Evolutionary conservation across 2,888 invertebrate species (phyloP), one percentile per base, ranked within the genome.

Genomic region (Didymodactylos carnosus): DNA sequence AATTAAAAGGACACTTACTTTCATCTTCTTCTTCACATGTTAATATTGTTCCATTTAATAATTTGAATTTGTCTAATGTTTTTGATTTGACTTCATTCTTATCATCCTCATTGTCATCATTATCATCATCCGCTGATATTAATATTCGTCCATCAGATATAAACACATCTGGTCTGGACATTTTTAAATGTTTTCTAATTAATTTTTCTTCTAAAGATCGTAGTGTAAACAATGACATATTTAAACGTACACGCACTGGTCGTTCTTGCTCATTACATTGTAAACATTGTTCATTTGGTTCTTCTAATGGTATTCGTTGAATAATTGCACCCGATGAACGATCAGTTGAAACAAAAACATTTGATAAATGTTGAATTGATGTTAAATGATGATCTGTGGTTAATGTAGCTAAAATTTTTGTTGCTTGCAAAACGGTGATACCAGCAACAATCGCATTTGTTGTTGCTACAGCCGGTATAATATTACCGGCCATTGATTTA

Each of bases 401-500:
- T 53, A 46, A 13, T 39, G n/a, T 80, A 71, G 86, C 84, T 0
- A 97, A 85, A 10, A 92, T 87, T 73, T 89, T 88, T 78, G 93
- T 88, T 0, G 91, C 89, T 76, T 93, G 90, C 73, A 94, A 85
- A 0, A 95, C 92, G 0, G 94, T 91, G n/a, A 97, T 86, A 0
- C 94, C 98, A 0, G 95, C 94, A 43, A 98, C 90, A 75, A 98
- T 91, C 0, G 98, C 97, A 82, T 99, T 99, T 1, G 97, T 95
- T 0, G 97, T 94, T 10, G 98, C 97, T 80, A 99, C 97, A 0
- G 98, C 98, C 11, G 98, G 98, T 80, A 99, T 94, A 78, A 99
- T 99, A 83, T 98, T 99, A 23, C 98, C 98, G 0, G 98, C 98
- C 91, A 98, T 97, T 2, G 97, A 94, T 87, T 98, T 98, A 19